phyloP scores from a whole-genome alignment of 2,888 invertebrate genomes.

The Meteorus colon region DNA sequence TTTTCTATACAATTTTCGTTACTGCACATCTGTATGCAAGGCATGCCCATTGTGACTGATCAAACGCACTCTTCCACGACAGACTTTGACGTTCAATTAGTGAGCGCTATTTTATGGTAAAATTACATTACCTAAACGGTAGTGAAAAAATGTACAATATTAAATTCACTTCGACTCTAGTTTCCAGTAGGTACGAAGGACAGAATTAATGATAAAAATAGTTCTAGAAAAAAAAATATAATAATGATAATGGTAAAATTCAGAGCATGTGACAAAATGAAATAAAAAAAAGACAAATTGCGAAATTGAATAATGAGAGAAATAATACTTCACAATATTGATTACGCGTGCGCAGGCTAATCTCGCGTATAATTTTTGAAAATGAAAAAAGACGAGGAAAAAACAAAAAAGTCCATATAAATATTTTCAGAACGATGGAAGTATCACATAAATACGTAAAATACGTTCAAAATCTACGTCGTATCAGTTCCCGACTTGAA shows the following conservation, averaged over 20 bases:
- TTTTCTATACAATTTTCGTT: constrained; percentile 1
- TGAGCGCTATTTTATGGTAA: neutral
- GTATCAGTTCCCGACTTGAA: neutral
- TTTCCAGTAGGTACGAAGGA: neutral
- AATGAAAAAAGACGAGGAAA: neutral
- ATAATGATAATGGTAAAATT: neutral
- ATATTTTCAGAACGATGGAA: neutral
- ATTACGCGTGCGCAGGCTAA: neutral
- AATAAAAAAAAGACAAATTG: neutral
- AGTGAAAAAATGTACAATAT: constrained; percentile 9
- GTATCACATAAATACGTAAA: constrained; percentile 12
- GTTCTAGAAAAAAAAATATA: no score
- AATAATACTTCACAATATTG: neutral
- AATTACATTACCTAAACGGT: constrained; percentile 5
- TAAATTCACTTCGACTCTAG: neutral
- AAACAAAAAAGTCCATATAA: neutral
- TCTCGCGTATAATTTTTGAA: neutral
- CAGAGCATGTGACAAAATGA: neutral
- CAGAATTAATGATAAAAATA: no score
- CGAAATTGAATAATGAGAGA: neutral
- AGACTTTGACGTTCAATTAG: neutral
- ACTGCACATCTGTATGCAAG: neutral
- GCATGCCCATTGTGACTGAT: neutral
- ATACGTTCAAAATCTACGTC: constrained; percentile 14
- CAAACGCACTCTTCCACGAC: neutral